Conservation (phyloP, 2,888 invertebrate genomes). For the Acronicta psi region DNA sequence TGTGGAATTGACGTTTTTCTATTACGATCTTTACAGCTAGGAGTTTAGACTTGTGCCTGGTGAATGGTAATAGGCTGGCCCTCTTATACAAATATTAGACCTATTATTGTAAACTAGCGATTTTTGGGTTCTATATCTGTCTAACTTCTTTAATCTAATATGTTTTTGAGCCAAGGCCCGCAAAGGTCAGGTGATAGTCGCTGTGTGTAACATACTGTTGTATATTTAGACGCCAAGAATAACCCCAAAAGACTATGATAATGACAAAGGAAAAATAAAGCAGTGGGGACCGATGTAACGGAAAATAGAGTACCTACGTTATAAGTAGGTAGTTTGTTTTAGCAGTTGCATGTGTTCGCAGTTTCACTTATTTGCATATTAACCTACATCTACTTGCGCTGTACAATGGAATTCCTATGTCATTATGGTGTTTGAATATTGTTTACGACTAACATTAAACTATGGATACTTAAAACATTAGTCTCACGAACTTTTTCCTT, state of each 20-base stretch:
- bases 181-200: neutral
- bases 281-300: constrained; percentile 15
- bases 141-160: too few relatives aligned
- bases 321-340: constrained; percentile 29
- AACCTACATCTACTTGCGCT: constrained; percentile 45
- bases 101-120: too few relatives aligned
- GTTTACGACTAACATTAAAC: constrained; percentile 34
- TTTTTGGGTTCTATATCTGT: too few relatives aligned
- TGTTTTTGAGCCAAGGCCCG: too few relatives aligned
- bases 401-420: constrained; percentile 44
- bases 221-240: neutral
- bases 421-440: constrained; percentile 33
- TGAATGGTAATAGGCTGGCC: too few relatives aligned
- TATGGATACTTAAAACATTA: constrained; percentile 14
- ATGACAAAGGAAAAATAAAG: neutral
- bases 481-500: constrained; percentile 50
- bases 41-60: too few relatives aligned
- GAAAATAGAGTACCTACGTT: constrained; percentile 16
- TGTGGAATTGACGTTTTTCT: too few relatives aligned
- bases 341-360: constrained; percentile 31
- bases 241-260: neutral
- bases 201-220: neutral
- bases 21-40: too few relatives aligned
- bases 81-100: too few relatives aligned
- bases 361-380: constrained; percentile 53